Base-by-base conservation (phyloP, 2,888 invertebrate genomes). In the Laothoe populi region DNA sequence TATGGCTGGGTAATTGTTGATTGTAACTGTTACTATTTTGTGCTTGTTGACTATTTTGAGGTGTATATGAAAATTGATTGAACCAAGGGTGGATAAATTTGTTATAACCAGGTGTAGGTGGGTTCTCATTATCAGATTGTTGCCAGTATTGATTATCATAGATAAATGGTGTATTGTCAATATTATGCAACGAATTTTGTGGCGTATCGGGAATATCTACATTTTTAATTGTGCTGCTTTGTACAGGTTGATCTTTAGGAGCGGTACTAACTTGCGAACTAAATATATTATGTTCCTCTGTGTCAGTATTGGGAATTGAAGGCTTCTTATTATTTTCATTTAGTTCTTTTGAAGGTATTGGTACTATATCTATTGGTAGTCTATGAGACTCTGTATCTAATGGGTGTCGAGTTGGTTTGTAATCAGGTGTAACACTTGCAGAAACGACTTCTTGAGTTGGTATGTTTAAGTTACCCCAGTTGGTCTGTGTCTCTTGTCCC, bases 1-100 rank as follows among this genome's bases (percentile, higher is more conserved):
- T 63, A 35, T 71, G 63, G 59, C 62, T 63, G 19, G 46, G 13
- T 24, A 57, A 48, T 40, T 69, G 67, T 59, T 63, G 59, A 57
- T 66, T 65, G 49, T 19, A 19, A 53, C 7, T 31, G 26, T 53
- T 19, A 19, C 19, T 19, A 11, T 53, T 11, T 53, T 16, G 19
- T 31, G 10, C 19, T 19, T 53, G 53, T 19, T 53, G 35, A 4
- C 19, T 35, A 53, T 5, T 53, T 31, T 31, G 49, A 10, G 49
- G 49, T 48, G 0, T 11, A 16, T 49, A 16, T 49, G 31, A 1
- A 26, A 49, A 26, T 16, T 16, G 31, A 35, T 53, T 53, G 11
- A 35, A 35, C 19, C 53, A 19, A 16, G 19, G 53, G 5, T 35
- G 53, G 19, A 35, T 53, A 11, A 35, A 53, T 35, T 53, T 16